phyloP scores from a whole-genome alignment of 2,113 vertebrate species.

The Hyla sarda region DNA sequence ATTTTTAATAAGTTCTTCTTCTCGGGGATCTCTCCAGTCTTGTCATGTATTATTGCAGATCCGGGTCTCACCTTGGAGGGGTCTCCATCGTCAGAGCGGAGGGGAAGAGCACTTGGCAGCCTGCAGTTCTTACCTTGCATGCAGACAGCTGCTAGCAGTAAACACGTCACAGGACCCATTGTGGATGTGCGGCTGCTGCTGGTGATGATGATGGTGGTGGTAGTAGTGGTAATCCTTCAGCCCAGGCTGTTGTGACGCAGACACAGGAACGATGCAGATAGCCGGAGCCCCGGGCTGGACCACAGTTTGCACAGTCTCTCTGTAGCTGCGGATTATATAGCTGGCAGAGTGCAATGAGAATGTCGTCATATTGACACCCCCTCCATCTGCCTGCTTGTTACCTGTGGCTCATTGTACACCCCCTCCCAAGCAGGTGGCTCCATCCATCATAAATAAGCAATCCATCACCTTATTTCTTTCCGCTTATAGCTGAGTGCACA shows the following conservation, averaged over 20 bases:
- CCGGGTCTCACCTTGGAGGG: neutral
- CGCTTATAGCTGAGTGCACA: no score
- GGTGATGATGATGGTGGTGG: neutral
- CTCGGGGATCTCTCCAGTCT: neutral
- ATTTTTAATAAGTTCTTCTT: neutral
- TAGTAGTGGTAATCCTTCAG: neutral
- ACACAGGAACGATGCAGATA: conserved; percentile 18
- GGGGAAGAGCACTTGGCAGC: neutral
- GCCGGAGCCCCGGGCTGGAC: conserved; percentile 19
- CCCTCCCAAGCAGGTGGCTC: neutral
- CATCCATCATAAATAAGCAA: neutral
- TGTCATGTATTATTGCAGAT: neutral
- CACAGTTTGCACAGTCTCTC: conserved; percentile 24
- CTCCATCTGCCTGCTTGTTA: conserved; percentile 28
- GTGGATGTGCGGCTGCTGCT: neutral
- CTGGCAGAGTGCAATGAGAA: conserved; percentile 46
- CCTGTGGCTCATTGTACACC: conserved; percentile 12
- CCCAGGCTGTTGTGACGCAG: neutral
- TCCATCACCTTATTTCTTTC: neutral
- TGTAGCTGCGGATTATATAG: conserved; percentile 56
- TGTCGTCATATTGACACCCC: conserved; percentile 56
- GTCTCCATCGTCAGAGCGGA: neutral
- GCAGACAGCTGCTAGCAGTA: conserved; percentile 8
- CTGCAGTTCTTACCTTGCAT: conserved; percentile 56
- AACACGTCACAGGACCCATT: conserved; percentile 8